Base-by-base conservation (phyloP, 2,113 vertebrate species). In the Hydrolagus affinis region DNA sequence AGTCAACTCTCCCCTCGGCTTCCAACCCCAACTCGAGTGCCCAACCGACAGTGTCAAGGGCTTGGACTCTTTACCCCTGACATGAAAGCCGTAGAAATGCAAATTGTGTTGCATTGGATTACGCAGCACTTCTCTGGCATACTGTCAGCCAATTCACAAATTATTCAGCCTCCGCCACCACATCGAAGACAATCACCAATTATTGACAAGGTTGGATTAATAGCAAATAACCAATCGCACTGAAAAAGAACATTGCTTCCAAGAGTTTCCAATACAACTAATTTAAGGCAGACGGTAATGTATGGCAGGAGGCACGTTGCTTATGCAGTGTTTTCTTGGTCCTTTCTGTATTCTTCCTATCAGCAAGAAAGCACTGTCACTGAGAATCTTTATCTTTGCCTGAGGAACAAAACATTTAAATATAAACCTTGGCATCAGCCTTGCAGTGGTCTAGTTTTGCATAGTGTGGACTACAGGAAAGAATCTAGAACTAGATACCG, bases 361-460 rank as follows among this genome's bases (percentile, higher is more conserved):
- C 62, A 21, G 57, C 76, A 64, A 62, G 57, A 62, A 62, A 78
- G 62, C 59, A 78, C 76, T 62, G 23, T 78, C 76, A 62, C 56
- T 62, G n/a, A 78, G 57, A 78, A 78, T 78, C 62, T 78, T 59
- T 59, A 25, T 78, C 76, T 25, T 15, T 12, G n/a, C 7, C 15
- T 23, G 11, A 60, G 23, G 23, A 23, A 76, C 21, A 76, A 59
- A 59, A 19, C n/a, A n/a, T 78, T 21, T 25, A 78, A 62, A 25
- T 78, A 28, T 60, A 12, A 78, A 11, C 57, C 15, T 21, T 78
- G 56, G 56, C 75, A 62, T 59, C 56, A 77, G 11, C 56, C 14
- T 59, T 77, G 56, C 44, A 77, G 21, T 77, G 57, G 57, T 59
- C 57, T 78, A 62, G 57, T 62, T 78, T 60, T 62, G 4, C 21